Evolutionary conservation across 2,888 invertebrate species (phyloP), one percentile per base, ranked within the genome.

Genomic region (Hemaris fuciformis): DNA sequence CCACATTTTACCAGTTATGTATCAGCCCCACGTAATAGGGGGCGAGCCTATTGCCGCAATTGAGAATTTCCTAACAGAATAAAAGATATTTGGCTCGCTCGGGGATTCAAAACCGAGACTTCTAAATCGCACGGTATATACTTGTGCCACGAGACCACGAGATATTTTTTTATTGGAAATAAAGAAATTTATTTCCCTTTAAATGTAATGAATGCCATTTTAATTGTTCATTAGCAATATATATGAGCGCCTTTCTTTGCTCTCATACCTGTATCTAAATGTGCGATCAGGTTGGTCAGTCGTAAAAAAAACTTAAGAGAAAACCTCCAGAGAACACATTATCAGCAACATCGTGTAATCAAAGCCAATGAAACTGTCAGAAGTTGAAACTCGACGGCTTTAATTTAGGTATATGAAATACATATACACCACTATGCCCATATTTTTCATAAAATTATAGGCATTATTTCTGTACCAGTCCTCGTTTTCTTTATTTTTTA

Each of bases 281-380:
- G 38, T 41, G 38, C 48, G 38, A 41, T 38, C 23, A 22, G 38
- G 13, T 22, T 8, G 34, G 22, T 34, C 59, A 38, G 41, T 15
- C 27, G n/a, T 46, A 43, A 65, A 64, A 27, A 63, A 63, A 25
- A 31, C 41, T 25, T 10, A 3, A 27, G 22, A 61, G 60, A 64
- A 38, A 64, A 62, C 45, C 59, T 56, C 15, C 48, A 34, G 45
- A 22, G 60, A 64, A 59, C 60, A n/a, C 62, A 63, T 61, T 63
- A 63, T 57, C 58, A 62, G 46, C 34, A 23, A 48, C 61, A 62
- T 62, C 59, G 58, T 64, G 57, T 64, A 64, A 65, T 66, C 61
- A 62, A 59, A 48, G 53, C 45, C 59, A 59, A 64, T 60, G 62
- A 66, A 63, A 53, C 61, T 64, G 68, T 63, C 68, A 65, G 62